Evolutionary conservation across 2,113 vertebrate genomes (phyloP).

Genomic region (Peromyscus californicus): DNA sequence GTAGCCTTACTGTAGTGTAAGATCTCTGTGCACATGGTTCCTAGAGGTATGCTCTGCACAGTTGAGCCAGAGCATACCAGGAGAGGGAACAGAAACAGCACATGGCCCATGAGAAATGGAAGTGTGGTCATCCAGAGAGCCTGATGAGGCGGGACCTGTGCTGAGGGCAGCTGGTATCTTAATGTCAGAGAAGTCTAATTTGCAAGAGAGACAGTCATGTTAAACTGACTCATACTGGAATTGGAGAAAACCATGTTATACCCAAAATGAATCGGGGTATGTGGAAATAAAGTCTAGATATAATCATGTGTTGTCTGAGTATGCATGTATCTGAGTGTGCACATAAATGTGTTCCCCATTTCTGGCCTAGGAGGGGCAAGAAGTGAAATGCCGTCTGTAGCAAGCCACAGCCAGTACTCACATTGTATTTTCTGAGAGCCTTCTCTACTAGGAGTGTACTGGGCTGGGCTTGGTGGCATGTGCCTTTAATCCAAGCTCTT

Average conservation of each 20-base stretch:
- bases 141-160: accelerated
- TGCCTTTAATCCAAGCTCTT: background rate
- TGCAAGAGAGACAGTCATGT: background rate
- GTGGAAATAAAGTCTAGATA: background rate
- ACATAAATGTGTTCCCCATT: background rate
- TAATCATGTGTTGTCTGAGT: background rate
- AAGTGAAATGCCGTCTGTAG: no score
- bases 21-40: no score
- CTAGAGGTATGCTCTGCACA: background rate
- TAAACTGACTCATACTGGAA: background rate
- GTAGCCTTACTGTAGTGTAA: background rate
- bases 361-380: background rate
- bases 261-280: background rate
- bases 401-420: background rate
- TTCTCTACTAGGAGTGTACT: background rate
- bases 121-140: no score
- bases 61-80: background rate
- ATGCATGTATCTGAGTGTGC: no score
- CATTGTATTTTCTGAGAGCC: background rate
- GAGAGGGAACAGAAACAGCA: background rate
- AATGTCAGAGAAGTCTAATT: background rate
- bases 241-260: background rate
- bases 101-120: background rate
- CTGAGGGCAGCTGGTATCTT: background rate
- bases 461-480: background rate